Conservation (phyloP, 2,797 vertebrate species). For the Esox masquinongy region DNA sequence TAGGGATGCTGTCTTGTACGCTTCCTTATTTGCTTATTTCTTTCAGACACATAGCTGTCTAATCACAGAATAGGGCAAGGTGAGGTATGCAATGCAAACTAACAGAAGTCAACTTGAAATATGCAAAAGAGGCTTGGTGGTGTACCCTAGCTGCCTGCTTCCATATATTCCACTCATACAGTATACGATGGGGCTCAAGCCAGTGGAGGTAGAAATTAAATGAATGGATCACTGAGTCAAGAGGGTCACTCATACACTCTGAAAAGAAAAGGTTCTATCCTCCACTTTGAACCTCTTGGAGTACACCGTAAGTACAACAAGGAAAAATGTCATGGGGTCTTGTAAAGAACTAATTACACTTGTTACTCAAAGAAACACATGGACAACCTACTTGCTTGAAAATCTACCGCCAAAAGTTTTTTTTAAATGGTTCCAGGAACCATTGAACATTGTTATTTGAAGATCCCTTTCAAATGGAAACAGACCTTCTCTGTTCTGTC, state of each 20-base stretch:
- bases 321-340: too few species aligned
- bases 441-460: too few species aligned
- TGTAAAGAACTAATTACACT: too few species aligned
- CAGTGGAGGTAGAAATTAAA: conserved; percentile 43
- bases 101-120: conserved; percentile 20
- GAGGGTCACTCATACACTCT: conserved; percentile 32
- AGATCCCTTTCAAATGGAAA: neutral
- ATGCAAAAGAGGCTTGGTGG: conserved; percentile 21
- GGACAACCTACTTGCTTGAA: too few species aligned
- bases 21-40: conserved; percentile 18
- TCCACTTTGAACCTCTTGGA: too few species aligned
- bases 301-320: too few species aligned
- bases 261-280: too few species aligned
- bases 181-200: conserved; percentile 20
- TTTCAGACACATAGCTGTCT: neutral
- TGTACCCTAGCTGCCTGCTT: neutral
- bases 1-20: conserved; percentile 21
- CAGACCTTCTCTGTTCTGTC: conserved; percentile 12
- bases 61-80: conserved; percentile 6
- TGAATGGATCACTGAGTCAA: conserved; percentile 38
- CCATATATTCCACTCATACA: neutral
- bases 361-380: too few species aligned
- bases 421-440: too few species aligned
- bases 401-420: too few species aligned
- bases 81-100: conserved; percentile 7